Conservation (phyloP, 2,113 vertebrate genomes). For the Dasypus novemcinctus region DNA sequence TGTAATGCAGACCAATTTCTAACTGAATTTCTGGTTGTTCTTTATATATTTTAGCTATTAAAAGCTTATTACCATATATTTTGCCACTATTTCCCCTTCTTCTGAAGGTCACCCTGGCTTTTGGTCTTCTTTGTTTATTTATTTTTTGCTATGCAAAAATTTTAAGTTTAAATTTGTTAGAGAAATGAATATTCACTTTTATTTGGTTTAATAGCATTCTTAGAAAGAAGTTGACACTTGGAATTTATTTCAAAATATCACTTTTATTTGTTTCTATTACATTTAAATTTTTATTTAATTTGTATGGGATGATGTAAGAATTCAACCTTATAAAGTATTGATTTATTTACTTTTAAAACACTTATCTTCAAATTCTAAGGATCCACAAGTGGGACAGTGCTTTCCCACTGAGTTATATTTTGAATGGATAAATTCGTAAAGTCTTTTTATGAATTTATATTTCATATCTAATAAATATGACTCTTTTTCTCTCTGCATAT, state of each 20-base stretch:
- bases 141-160: neutral
- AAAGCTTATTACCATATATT: neutral
- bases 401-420: neutral
- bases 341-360: constrained; percentile 32
- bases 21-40: neutral
- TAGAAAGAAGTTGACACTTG: neutral
- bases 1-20: neutral
- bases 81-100: neutral
- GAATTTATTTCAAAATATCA: neutral
- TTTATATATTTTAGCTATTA: neutral
- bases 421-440: neutral
- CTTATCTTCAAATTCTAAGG: neutral
- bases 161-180: constrained; percentile 17
- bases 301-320: neutral
- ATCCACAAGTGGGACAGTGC: neutral
- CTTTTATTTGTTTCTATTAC: neutral
- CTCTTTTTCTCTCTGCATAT: no score
- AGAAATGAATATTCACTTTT: neutral
- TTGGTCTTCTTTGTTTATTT: neutral
- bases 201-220: neutral
- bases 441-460: neutral
- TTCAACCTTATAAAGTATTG: neutral
- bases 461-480: neutral
- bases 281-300: neutral
- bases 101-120: neutral